A percentile compares a stretch with the other conserved stretches of the same genome.
Evolutionary conservation across 2,797 vertebrate genomes (phyloP).

Genomic region (Halcyon badia): DNA sequence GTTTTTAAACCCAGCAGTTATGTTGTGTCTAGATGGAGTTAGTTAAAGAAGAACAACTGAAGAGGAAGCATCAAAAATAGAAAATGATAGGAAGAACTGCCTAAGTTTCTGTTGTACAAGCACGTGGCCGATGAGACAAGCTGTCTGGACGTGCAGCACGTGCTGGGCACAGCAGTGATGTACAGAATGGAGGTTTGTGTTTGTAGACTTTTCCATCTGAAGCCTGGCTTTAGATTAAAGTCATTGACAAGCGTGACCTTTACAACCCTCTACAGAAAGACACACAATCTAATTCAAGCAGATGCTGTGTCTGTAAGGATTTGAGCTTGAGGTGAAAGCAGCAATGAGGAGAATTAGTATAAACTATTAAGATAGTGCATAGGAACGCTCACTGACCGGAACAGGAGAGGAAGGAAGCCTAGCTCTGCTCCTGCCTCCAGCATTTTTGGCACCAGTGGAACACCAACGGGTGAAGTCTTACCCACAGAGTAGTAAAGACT

Average conservation of each 20-base stretch:
- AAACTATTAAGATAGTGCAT: background rate
- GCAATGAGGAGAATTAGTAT: background rate
- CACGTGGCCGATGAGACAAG: background rate
- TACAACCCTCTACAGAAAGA: background rate
- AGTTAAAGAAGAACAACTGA: background rate
- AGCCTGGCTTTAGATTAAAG: background rate
- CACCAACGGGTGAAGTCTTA: background rate
- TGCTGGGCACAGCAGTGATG: background rate
- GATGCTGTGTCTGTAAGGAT: background rate
- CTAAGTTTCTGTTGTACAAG: background rate
- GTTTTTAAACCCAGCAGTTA: background rate
- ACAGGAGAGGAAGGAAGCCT: background rate
- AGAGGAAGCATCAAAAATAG: constrained; percentile 52
- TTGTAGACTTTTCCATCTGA: background rate
- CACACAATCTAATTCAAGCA: background rate
- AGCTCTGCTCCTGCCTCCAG: background rate
- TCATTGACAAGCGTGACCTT: background rate
- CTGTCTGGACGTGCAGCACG: background rate
- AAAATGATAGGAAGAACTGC: background rate
- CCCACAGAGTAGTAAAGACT: background rate
- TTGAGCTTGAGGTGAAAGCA: background rate
- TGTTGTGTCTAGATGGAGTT: background rate
- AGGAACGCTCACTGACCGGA: background rate
- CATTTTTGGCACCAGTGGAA: background rate
- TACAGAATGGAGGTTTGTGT: rapidly evolving